These are phyloP conservation scores for Scaptomyza cyrtandrae DNA, from an alignment of 2,888 invertebrate genomes.

Conservation along the genomic window DNA sequence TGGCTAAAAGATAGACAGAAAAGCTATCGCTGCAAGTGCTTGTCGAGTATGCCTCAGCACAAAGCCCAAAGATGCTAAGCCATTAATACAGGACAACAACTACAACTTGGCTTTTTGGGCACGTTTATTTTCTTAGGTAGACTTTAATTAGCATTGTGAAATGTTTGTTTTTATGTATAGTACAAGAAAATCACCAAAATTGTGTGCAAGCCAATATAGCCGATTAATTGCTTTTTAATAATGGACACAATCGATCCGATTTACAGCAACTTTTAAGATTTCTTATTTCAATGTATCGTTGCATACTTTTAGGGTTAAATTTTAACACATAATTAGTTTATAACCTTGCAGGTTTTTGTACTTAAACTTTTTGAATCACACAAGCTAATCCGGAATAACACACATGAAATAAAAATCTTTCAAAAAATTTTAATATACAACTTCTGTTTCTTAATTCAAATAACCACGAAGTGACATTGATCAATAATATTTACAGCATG, in stretches of 20 bases:
- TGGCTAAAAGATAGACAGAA: slow-evolving; percentile 31
- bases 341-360: not conserved
- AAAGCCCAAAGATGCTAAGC: slow-evolving; percentile 2
- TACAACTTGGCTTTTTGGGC: slow-evolving; percentile 22
- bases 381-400: too few species aligned
- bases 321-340: not conserved
- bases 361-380: too few species aligned
- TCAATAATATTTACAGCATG: too few species aligned
- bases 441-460: too few species aligned
- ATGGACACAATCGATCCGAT: not conserved
- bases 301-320: slow-evolving; percentile 8
- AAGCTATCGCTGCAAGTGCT: slow-evolving; percentile 27
- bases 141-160: not conserved
- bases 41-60: not conserved
- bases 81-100: not conserved
- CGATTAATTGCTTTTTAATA: too few species aligned
- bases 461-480: too few species aligned
- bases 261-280: not conserved
- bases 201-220: not conserved
- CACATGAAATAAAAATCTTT: too few species aligned
- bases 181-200: not conserved
- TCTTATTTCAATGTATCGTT: not conserved
- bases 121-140: slow-evolving; percentile 3
- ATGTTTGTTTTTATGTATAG: not conserved
- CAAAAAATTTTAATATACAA: too few species aligned